Evolutionary conservation across 2,888 invertebrate genomes (phyloP), one percentile per base, ranked within the genome.

Genomic region (Heliconius ismenius): DNA sequence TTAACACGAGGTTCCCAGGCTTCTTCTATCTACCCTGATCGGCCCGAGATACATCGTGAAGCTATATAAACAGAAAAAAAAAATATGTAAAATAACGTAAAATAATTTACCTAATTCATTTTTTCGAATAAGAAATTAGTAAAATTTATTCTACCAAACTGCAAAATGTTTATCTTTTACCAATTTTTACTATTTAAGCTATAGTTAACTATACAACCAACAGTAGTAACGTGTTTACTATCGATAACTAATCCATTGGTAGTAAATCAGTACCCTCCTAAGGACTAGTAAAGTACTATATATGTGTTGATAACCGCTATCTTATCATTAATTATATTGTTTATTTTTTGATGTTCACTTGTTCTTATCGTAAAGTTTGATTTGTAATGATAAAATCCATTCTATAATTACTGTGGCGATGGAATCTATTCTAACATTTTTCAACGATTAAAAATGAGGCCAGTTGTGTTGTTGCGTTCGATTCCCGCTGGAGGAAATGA

Each of bases 281-380:
- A 18, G 36, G 11, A 26, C 4, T 60, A 24, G 28, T 69, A 69
- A 21, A 54, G 69, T 54, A 54, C 68, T 69, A 32, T 26, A 32
- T 54, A 54, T 21, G 11, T 58, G n/a, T 32, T 58, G 69, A 69
- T 69, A 69, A 69, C 7, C 13, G 32, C n/a, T 69, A 69, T 69
- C 69, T 69, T 49, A 69, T 69, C 54, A 69, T 32, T 18, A 26
- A 43, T 70, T 54, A 26, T 70, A 7, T 70, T 58, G 32, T 70
- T 68, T 54, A 70, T 70, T 54, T 39, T 54, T 70, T 70, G 54
- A 54, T 69, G 54, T 69, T 13, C 26, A 28, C 28, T 28, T 32
- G 26, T 6, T 28, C 21, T 28, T 69, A 69, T 69, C 54, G 15
- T 24, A 39, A 4, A 15, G n/a, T 70, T 70, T 26, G 69, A 70